Evolutionary conservation across 2,113 vertebrate species (phyloP).

Genomic region (Aldabrachelys gigantea): DNA sequence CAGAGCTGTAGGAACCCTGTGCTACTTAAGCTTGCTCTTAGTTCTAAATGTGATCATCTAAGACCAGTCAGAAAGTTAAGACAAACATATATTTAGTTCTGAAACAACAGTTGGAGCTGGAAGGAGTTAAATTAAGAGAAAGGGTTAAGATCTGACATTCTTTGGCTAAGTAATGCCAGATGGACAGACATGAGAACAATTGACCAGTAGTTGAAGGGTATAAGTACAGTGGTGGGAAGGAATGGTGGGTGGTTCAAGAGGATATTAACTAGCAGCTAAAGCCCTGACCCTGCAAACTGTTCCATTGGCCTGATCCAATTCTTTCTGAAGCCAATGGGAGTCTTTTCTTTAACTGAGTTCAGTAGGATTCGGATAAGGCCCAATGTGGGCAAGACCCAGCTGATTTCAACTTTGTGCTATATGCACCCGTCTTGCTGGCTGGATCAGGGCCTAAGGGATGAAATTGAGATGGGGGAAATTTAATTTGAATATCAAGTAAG

Average conservation of each 20-base stretch:
- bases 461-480: background rate
- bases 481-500: background rate
- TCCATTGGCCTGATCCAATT: background rate
- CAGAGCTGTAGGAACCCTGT: background rate
- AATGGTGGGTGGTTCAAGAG: background rate
- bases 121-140: background rate
- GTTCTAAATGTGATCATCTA: background rate
- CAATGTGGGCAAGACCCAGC: background rate
- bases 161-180: background rate
- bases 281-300: background rate
- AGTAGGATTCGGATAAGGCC: background rate
- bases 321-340: background rate
- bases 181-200: background rate
- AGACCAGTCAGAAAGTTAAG: slow-evolving; percentile 13
- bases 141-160: background rate
- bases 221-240: background rate
- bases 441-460: background rate
- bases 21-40: background rate
- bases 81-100: slow-evolving; percentile 7
- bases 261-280: background rate
- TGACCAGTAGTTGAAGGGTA: background rate
- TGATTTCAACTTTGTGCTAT: background rate
- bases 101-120: slow-evolving; percentile 14
- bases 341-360: background rate
- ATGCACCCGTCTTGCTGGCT: background rate